Evolutionary conservation across 2,888 invertebrate species (phyloP).

Genomic region (Synanthedon vespiformis): DNA sequence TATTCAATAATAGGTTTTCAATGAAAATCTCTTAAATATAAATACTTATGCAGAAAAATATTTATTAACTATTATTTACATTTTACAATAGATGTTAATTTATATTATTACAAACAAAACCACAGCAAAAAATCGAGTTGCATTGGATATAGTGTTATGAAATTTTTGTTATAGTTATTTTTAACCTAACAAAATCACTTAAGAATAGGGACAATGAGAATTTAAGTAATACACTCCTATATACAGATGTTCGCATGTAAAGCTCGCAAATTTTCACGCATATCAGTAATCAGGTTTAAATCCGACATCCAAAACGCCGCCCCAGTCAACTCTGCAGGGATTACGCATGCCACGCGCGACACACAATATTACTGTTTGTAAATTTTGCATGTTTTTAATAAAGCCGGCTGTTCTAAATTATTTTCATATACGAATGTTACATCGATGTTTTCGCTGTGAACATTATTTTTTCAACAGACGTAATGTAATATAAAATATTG

Average conservation of each 20-base stretch:
- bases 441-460: constrained; percentile 6
- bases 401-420: constrained; percentile 5
- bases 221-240: not conserved
- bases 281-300: constrained; percentile 24
- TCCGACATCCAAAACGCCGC: constrained; percentile 17
- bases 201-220: not conserved
- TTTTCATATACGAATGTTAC: constrained; percentile 5
- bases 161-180: too few relatives aligned
- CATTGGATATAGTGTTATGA: too few relatives aligned
- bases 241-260: not conserved
- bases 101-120: too few relatives aligned
- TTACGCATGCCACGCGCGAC: constrained; percentile 4
- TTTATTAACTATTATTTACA: too few relatives aligned
- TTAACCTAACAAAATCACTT: too few relatives aligned
- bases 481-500: not conserved
- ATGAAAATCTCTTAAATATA: too few relatives aligned
- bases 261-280: constrained; percentile 2
- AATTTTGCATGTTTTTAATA: constrained; percentile 7
- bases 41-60: too few relatives aligned
- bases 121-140: too few relatives aligned
- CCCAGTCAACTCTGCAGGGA: constrained; percentile 3
- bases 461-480: constrained; percentile 1
- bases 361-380: constrained; percentile 5
- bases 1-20: too few relatives aligned
- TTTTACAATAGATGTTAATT: too few relatives aligned